Percentiles rank a stretch among this genome's conserved stretches.
Conservation (phyloP, 2,888 invertebrate genomes). For the Xylota segnis region DNA sequence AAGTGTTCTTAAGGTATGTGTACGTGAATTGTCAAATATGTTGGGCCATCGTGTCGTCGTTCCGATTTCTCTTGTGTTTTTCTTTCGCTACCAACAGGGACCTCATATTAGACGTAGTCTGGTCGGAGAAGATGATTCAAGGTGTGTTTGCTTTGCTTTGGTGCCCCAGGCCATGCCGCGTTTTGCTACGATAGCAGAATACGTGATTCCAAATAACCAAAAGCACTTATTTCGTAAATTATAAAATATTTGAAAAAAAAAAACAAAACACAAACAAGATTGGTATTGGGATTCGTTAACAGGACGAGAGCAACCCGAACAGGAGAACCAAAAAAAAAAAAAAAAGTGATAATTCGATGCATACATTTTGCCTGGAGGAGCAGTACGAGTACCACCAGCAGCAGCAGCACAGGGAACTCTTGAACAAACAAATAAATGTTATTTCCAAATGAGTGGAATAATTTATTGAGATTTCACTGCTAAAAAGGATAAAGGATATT, state of each 20-base stretch:
- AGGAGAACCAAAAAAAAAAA: too few species aligned
- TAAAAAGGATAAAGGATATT: conserved; percentile 30
- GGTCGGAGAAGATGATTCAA: conserved; percentile 40
- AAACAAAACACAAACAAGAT: background rate
- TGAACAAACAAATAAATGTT: conserved; percentile 41
- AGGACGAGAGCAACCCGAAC: background rate
- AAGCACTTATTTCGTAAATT: conserved; percentile 62
- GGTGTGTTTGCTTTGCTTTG: conserved; percentile 20
- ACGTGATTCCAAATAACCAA: conserved; percentile 67
- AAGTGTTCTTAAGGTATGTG: conserved; percentile 60
- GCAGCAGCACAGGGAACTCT: background rate
- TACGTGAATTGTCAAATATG: conserved; percentile 69
- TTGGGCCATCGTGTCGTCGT: conserved; percentile 17
- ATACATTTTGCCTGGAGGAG: conserved; percentile 23
- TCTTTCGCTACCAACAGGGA: background rate
- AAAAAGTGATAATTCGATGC: conserved; percentile 24
- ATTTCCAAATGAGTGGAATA: conserved; percentile 51
- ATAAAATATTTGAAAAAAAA: conserved; percentile 47
- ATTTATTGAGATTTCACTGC: conserved; percentile 42
- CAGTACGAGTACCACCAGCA: too few species aligned
- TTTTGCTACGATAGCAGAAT: conserved; percentile 37
- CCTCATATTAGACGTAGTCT: conserved; percentile 12
- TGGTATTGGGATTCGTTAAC: conserved; percentile 12
- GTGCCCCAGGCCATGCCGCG: conserved; percentile 4
- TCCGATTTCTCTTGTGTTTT: background rate